Percentiles rank a stretch among this genome's conserved stretches.
Evolutionary conservation across 2,113 vertebrate species (phyloP).

Genomic region (Cryptotis parvus): DNA sequence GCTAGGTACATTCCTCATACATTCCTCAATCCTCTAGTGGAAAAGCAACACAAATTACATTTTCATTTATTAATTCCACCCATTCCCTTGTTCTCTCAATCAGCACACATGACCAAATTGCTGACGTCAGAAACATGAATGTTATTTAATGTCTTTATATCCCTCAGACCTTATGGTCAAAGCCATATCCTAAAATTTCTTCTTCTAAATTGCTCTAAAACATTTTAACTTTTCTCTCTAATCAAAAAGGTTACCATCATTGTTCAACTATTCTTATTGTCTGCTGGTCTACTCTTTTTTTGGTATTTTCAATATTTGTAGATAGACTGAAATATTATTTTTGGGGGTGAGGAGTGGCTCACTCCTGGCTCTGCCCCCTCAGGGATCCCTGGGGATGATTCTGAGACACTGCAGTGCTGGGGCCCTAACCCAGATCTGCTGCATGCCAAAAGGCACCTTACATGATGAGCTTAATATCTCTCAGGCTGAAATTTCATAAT

Average conservation of each 20-base stretch:
- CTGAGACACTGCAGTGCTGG: too few species aligned
- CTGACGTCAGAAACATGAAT: neutral
- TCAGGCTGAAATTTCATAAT: neutral
- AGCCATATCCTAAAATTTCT: conserved; percentile 9
- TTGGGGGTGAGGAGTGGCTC: too few species aligned
- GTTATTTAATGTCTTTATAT: neutral
- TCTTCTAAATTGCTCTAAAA: neutral
- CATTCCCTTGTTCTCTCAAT: neutral
- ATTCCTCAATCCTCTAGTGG: neutral
- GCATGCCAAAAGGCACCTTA: too few species aligned
- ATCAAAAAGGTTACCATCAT: neutral
- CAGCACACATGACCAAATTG: neutral
- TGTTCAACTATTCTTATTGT: neutral
- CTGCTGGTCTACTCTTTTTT: neutral
- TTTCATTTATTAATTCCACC: neutral
- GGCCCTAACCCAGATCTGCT: too few species aligned
- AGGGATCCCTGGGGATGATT: too few species aligned
- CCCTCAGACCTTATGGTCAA: neutral
- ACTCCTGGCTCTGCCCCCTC: too few species aligned
- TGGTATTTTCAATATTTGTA: neutral
- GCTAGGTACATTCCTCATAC: neutral
- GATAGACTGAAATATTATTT: neutral
- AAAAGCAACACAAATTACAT: neutral
- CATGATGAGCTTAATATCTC: too few species aligned
- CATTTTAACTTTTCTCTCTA: neutral